A percentile compares a stretch with the other conserved stretches of the same genome.
These are phyloP conservation scores for Buphagus erythrorhynchus DNA, from an alignment of 2,797 vertebrate species.

Conservation along the genomic window DNA sequence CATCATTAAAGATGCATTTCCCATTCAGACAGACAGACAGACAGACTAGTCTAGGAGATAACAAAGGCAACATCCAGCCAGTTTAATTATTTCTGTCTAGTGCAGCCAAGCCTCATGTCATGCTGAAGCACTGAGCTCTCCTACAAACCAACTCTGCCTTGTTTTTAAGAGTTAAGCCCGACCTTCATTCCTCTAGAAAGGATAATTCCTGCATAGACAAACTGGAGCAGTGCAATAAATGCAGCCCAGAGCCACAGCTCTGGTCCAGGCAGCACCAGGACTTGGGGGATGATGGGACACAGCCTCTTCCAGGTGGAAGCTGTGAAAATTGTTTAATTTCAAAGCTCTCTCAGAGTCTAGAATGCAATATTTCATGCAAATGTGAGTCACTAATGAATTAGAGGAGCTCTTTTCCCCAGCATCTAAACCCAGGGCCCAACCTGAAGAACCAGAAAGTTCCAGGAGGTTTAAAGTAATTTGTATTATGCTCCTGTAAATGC, in stretches of 20 bases:
- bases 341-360: background rate
- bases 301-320: background rate
- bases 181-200: background rate
- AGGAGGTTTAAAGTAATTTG: background rate
- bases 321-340: background rate
- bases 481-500: background rate
- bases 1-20: background rate
- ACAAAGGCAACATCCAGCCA: background rate
- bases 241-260: background rate
- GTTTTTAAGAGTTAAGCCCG: background rate
- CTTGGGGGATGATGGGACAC: background rate
- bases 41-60: background rate
- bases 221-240: background rate
- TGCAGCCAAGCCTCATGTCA: background rate
- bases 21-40: background rate
- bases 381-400: background rate
- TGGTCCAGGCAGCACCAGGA: background rate
- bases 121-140: background rate
- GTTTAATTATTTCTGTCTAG: background rate
- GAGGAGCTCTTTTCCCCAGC: background rate
- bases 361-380: background rate
- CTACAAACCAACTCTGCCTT: background rate
- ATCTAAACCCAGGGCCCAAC: background rate
- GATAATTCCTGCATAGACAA: background rate
- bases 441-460: background rate